Evolutionary conservation across 2,113 vertebrate genomes (phyloP).

Genomic region (Phyllostomus hastatus): DNA sequence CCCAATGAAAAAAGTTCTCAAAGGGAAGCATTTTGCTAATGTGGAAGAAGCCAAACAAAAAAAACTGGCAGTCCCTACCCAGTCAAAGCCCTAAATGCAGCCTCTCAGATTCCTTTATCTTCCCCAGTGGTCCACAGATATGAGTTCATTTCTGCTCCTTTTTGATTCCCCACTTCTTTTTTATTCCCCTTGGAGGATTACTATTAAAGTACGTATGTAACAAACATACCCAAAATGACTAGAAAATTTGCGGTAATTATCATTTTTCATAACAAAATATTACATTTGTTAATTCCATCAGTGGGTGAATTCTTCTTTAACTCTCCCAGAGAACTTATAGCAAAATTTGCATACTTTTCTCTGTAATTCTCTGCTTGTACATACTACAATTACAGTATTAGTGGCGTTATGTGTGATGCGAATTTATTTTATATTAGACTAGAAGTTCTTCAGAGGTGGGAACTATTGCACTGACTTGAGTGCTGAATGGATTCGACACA

Average conservation of each 20-base stretch:
- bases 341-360: not conserved
- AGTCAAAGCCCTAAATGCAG: not conserved
- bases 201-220: not conserved
- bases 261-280: constrained; percentile 1
- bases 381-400: not conserved
- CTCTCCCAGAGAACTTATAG: not conserved
- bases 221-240: not conserved
- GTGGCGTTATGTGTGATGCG: not conserved
- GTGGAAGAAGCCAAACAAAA: too few relatives aligned
- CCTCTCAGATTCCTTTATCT: not conserved
- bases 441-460: not conserved
- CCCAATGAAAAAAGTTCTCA: too few relatives aligned
- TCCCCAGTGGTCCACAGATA: not conserved
- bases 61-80: too few relatives aligned
- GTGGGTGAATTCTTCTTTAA: not conserved
- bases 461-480: not conserved
- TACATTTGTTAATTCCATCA: not conserved
- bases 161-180: not conserved
- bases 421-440: not conserved
- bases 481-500: not conserved
- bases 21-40: too few relatives aligned
- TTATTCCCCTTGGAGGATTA: not conserved
- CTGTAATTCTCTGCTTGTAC: not conserved
- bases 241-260: not conserved
- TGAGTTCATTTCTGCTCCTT: not conserved